Evolutionary conservation across 2,888 invertebrate genomes (phyloP), one percentile per base, ranked within the genome.

Genomic region (Glaucopsyche alexis): DNA sequence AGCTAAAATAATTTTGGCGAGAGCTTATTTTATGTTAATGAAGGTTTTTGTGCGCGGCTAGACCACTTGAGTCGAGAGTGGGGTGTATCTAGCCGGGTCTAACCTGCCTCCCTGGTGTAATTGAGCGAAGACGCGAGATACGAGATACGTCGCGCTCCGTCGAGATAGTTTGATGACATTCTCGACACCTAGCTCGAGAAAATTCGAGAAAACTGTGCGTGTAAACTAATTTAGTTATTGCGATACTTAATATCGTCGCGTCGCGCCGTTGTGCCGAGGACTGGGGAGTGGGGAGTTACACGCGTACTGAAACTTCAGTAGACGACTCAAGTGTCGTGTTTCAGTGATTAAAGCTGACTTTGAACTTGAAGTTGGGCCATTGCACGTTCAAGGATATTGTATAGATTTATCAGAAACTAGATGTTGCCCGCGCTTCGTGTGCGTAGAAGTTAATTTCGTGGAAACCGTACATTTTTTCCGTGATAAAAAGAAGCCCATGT

Each of bases 1-100:
- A 60, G 60, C 60, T 60, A 38, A 60, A 60, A 60, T 60, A 60
- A 60, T 38, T 60, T 60, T 38, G 29, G 60, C 60, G 29, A 38
- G 60, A 60, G 60, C 60, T 60, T 60, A 60, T 60, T 60, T 60
- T 60, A 60, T 60, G 60, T 29, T 60, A 60, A 60, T 38, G 60
- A 60, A 60, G 60, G 60, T 60, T 60, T 60, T 29, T 60, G 60
- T 60, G 55, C 52, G 67, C 78, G 77, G 55, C 79, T 81, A 85
- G 82, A 85, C 83, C 81, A 85, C 87, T 85, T 79, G 82, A 85
- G 85, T 85, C 85, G 29, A 60, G 73, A 75, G 77, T 79, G 79
- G 81, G 78, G 84, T 84, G 84, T 70, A 76, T 79, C 76, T 77
- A 81, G 83, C 60, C 60, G 29, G 6, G 16, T 60, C 60, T 60